These are phyloP conservation scores for Esox lucius DNA, from an alignment of 2,797 vertebrate genomes.

Conservation along the genomic window DNA sequence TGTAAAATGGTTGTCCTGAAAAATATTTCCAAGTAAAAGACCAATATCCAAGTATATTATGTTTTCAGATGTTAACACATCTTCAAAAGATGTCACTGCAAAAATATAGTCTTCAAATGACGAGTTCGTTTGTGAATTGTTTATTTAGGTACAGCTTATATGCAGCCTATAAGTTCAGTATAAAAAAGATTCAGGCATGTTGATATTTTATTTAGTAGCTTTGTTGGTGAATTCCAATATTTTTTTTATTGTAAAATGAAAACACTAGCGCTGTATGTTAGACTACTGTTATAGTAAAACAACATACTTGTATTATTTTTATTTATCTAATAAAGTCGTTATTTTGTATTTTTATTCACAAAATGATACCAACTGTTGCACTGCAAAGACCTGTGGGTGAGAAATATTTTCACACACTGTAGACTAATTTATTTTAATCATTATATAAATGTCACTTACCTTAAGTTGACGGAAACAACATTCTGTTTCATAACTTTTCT, in stretches of 20 bases:
- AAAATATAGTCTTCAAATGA: not conserved
- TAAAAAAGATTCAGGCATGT: not conserved
- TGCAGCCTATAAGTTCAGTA: not conserved
- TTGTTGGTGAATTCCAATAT: not conserved
- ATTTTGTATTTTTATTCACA: not conserved
- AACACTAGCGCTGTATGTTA: not conserved
- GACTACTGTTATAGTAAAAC: not conserved
- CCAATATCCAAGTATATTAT: not conserved
- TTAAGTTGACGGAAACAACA: slow-evolving; percentile 31
- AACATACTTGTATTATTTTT: not conserved
- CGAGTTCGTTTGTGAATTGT: not conserved
- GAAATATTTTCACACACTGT: not conserved
- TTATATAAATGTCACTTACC: slow-evolving; percentile 65
- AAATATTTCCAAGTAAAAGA: slow-evolving; percentile 9
- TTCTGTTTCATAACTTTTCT: slow-evolving; percentile 4
- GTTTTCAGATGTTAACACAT: not conserved
- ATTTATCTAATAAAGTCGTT: not conserved
- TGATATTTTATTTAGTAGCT: not conserved
- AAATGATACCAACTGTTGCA: not conserved
- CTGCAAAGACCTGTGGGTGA: not conserved
- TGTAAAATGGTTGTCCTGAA: slow-evolving; percentile 10
- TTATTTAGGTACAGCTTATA: not conserved
- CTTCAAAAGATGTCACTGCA: not conserved
- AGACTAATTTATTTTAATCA: slow-evolving; percentile 18
- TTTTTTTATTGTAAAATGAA: not conserved